These are phyloP conservation scores for Nanorana parkeri DNA, from an alignment of 2,113 vertebrate species.

Conservation along the genomic window DNA sequence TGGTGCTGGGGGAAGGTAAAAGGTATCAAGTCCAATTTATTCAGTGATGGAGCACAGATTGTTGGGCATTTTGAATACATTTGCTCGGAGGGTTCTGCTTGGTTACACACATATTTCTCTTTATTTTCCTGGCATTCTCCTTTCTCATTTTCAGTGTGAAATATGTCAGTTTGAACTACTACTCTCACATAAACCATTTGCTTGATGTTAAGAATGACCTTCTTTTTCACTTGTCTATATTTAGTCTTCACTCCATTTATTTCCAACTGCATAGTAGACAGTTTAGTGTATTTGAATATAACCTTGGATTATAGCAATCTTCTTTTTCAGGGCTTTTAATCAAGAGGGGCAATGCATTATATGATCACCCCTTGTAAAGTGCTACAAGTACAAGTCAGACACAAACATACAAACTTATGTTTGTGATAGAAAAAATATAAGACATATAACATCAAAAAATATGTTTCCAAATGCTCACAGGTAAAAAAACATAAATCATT, in stretches of 20 bases:
- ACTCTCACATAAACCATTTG: constrained; percentile 36
- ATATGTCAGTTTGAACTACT: constrained; percentile 31
- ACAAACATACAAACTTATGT: too few species aligned
- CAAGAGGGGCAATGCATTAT: constrained; percentile 13
- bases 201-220: constrained; percentile 47
- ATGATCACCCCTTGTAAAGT: not conserved
- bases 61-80: constrained; percentile 26
- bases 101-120: constrained; percentile 32
- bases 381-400: too few species aligned
- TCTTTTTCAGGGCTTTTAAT: constrained; percentile 7
- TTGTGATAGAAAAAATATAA: too few species aligned
- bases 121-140: constrained; percentile 6
- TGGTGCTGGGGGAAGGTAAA: not conserved
- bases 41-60: not conserved
- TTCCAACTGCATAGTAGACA: constrained; percentile 15
- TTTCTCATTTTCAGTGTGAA: constrained; percentile 6
- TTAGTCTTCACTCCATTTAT: constrained; percentile 42
- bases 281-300: constrained; percentile 24
- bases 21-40: constrained; percentile 4
- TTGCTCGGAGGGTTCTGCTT: constrained; percentile 31
- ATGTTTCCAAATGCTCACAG: too few species aligned
- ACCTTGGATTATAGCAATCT: constrained; percentile 41
- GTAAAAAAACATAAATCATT: too few species aligned
- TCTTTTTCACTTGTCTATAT: constrained; percentile 41
- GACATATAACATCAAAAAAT: too few species aligned